These are phyloP conservation scores for Clarias platycephalus DNA, from an alignment of 2,797 vertebrate genomes.

Conservation along the genomic window DNA sequence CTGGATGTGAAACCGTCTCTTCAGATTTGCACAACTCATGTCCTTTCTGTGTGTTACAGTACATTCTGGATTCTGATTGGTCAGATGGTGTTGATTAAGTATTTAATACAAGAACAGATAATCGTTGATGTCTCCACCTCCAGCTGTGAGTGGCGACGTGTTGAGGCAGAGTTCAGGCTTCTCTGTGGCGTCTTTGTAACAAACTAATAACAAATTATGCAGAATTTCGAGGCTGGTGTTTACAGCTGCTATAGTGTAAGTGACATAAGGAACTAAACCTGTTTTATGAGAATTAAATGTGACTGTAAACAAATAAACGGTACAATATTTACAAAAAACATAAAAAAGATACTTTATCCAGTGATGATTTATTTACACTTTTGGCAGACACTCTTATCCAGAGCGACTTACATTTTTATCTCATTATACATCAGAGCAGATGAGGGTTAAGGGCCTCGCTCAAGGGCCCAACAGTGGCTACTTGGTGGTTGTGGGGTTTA, in stretches of 20 bases:
- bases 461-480: too few relatives aligned
- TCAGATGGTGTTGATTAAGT: background rate
- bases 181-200: background rate
- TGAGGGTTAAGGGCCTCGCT: too few relatives aligned
- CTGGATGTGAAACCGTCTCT: background rate
- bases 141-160: background rate
- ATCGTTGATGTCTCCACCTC: background rate
- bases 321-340: background rate
- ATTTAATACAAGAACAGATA: background rate
- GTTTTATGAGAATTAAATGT: background rate
- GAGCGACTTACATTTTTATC: too few relatives aligned
- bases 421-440: too few relatives aligned
- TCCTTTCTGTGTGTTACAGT: too few relatives aligned
- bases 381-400: too few relatives aligned
- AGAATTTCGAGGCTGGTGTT: background rate
- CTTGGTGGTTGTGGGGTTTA: too few relatives aligned
- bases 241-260: background rate
- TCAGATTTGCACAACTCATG: background rate
- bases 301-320: background rate
- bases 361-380: too few relatives aligned
- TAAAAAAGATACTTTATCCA: background rate
- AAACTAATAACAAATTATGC: too few relatives aligned
- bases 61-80: slow-evolving; percentile 1
- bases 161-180: background rate
- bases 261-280: background rate